Percentiles rank a stretch among this genome's conserved stretches.
phyloP scores from a whole-genome alignment of 37 sponge, comb jelly and placozoan species.

The Geodia barretti region DNA sequence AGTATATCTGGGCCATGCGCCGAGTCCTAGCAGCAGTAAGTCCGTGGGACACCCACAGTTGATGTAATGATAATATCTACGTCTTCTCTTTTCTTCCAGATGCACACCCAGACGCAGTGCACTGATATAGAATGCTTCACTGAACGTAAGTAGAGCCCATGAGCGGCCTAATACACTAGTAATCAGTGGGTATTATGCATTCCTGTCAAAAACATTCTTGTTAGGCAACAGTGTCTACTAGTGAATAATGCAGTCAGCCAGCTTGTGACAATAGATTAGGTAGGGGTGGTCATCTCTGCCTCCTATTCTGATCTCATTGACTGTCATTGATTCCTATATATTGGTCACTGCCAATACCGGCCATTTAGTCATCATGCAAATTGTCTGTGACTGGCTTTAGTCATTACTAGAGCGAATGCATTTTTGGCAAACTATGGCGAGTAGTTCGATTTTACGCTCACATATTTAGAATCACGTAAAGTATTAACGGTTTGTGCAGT shows the following conservation, averaged over 20 bases:
- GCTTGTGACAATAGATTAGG: background rate
- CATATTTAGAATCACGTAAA: no score
- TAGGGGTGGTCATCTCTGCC: no score
- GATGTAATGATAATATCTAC: background rate
- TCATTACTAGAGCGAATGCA: no score
- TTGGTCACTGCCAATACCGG: no score
- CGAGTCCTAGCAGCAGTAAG: slow-evolving; percentile 43
- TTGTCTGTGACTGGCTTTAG: no score
- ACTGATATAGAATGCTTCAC: slow-evolving; percentile 55
- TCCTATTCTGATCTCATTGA: no score
- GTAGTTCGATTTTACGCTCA: no score
- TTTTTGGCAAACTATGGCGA: no score
- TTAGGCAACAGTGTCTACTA: background rate
- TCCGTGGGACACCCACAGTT: background rate
- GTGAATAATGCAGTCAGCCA: background rate
- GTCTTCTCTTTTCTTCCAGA: background rate
- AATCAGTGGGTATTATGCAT: background rate
- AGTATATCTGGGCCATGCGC: slow-evolving; percentile 53
- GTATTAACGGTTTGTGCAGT: no score
- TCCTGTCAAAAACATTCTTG: background rate
- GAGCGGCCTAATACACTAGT: background rate
- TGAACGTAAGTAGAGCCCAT: slow-evolving; percentile 32
- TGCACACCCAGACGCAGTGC: slow-evolving; percentile 52
- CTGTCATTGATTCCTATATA: no score
- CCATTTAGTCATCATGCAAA: no score